Evolutionary conservation across 2,797 vertebrate genomes (phyloP), one percentile per base, ranked within the genome.

Genomic region (Valencia hispanica): DNA sequence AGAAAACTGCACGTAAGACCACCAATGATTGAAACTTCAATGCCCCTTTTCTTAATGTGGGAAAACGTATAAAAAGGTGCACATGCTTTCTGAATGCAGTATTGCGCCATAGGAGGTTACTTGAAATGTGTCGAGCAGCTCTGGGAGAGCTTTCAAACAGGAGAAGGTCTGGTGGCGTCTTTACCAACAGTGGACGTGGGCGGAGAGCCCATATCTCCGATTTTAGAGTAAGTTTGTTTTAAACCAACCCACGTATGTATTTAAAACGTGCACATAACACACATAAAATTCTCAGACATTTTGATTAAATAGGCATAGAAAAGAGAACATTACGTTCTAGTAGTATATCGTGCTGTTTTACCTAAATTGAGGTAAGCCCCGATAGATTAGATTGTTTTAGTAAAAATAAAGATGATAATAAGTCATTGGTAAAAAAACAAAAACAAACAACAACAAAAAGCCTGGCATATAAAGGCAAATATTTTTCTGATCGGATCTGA

Each of bases 91-190:
- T 8, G 34, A 0, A 82, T 78, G 15, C 86, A 99, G 97, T 90
- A 93, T 89, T 92, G 82, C 41, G 88, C 94, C 78, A 87, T 95
- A 47, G 96, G 94, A 80, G 97, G 97, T 0, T 98, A 95, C 92
- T 96, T 98, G 53, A 94, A 93, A 74, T 96, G 95, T 65, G 39
- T 87, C 36, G 10, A 41, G 61, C 77, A 84, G 68, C 41, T 96
- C 81, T 90, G 93, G 85, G 51, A 92, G 65, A 79, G 93, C 6
- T 4, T 0, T 3, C 0, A 32, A 36, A 70, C 1, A 39, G 11
- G 17, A 36, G 34, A 41, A 0, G 15, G 43, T 36, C 12, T 50
- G n/a, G 4, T 25, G 22, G 43, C 65, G 4, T 50, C 68, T 43
- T 79, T 90, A 77, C 86, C 83, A 50, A 84, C 77, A 1, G 25